Conservation (phyloP, 2,888 invertebrate genomes). For the Agriopis leucophaearia region DNA sequence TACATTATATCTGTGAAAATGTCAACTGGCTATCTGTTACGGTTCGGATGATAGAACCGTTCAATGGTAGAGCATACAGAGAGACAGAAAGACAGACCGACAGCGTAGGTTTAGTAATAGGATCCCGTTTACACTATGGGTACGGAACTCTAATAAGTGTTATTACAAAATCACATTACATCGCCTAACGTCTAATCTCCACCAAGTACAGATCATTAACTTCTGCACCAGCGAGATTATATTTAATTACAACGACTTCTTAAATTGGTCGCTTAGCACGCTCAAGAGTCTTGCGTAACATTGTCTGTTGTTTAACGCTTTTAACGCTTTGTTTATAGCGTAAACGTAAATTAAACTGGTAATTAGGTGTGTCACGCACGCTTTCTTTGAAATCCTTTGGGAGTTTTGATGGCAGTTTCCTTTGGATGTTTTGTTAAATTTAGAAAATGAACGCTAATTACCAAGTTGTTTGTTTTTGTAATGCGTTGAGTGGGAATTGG, state of each 20-base stretch:
- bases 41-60: too few relatives aligned
- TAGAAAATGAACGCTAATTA: slow-evolving; percentile 27
- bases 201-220: slow-evolving; percentile 56
- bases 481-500: slow-evolving; percentile 2
- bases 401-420: slow-evolving; percentile 32
- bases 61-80: too few relatives aligned
- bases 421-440: slow-evolving; percentile 34
- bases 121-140: too few relatives aligned
- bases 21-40: too few relatives aligned
- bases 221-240: slow-evolving; percentile 56
- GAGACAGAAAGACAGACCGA: too few relatives aligned
- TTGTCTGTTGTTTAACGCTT: slow-evolving; percentile 30
- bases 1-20: too few relatives aligned
- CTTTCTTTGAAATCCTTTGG: slow-evolving; percentile 41
- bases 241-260: slow-evolving; percentile 54
- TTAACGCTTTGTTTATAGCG: slow-evolving; percentile 38
- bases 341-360: slow-evolving; percentile 33
- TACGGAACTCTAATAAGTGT: neutral
- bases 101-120: too few relatives aligned
- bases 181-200: slow-evolving; percentile 33
- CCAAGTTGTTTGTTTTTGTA: slow-evolving; percentile 17
- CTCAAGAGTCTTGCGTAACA: slow-evolving; percentile 33
- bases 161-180: slow-evolving; percentile 25
- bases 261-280: slow-evolving; percentile 55
- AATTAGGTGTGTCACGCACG: slow-evolving; percentile 38